Conservation (phyloP, 2,797 vertebrate genomes). For the Lagodon rhomboides region DNA sequence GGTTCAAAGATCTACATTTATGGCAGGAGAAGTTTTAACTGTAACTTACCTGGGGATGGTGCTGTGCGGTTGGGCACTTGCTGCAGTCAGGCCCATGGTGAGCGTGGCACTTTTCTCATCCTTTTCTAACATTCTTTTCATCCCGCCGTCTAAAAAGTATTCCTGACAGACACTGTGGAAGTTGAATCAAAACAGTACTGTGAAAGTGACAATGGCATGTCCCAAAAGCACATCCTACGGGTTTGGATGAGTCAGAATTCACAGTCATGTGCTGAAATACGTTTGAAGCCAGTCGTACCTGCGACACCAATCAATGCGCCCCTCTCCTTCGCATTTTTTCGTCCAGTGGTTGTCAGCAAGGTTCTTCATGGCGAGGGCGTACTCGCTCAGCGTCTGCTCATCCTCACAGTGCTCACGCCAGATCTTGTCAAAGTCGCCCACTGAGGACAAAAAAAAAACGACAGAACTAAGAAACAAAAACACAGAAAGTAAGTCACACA, state of each 20-base stretch:
- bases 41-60: constrained; percentile 71
- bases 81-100: constrained; percentile 78
- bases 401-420: constrained; percentile 99
- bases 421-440: constrained; percentile 99
- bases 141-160: constrained; percentile 96
- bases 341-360: constrained; percentile 98
- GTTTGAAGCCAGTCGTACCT: constrained; percentile 82
- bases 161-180: constrained; percentile 93
- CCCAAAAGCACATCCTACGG: background rate
- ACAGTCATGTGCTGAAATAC: background rate
- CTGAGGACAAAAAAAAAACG: constrained; percentile 73
- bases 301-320: constrained; percentile 98
- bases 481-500: background rate
- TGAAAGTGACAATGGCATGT: background rate
- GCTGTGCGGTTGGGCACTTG: constrained; percentile 73
- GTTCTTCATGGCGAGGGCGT: constrained; percentile 98
- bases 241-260: background rate
- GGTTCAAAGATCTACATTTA: background rate
- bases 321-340: constrained; percentile 95
- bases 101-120: constrained; percentile 92
- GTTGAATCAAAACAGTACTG: constrained; percentile 11
- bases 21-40: background rate
- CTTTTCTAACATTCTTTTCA: constrained; percentile 95
- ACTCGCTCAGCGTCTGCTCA: constrained; percentile 96
- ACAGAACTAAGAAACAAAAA: background rate